These are phyloP conservation scores for Cerastis leucographa DNA, from an alignment of 2,888 invertebrate species.

Conservation along the genomic window DNA sequence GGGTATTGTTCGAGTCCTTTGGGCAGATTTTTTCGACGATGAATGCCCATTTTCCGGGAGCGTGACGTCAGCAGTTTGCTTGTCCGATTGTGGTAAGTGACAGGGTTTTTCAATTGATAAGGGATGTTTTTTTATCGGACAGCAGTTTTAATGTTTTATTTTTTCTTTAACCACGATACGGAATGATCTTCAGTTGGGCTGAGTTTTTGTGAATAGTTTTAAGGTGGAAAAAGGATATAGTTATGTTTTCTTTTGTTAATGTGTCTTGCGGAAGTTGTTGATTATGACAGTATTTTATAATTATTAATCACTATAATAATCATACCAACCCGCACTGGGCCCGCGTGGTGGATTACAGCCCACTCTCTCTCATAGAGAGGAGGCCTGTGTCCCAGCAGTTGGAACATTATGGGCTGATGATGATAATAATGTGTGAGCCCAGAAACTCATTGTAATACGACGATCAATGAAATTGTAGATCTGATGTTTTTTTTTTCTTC, in stretches of 20 bases:
- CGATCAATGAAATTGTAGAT: not conserved
- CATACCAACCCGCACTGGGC: too few species aligned
- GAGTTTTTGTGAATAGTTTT: not conserved
- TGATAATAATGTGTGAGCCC: not conserved
- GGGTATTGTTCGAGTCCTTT: constrained; percentile 70
- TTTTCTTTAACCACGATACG: not conserved
- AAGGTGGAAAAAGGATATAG: not conserved
- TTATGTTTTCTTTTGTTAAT: not conserved
- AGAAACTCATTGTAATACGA: not conserved
- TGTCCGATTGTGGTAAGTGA: constrained; percentile 65
- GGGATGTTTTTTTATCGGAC: constrained; percentile 46
- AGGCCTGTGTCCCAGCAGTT: too few species aligned
- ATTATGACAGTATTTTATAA: not conserved
- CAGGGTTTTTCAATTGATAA: constrained; percentile 59
- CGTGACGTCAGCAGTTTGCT: constrained; percentile 74
- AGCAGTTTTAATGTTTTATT: constrained; percentile 34
- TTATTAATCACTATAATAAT: not conserved
- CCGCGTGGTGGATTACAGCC: too few species aligned
- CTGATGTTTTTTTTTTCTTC: not conserved
- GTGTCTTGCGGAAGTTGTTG: not conserved
- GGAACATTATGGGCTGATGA: too few species aligned
- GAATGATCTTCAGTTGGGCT: not conserved
- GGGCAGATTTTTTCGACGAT: constrained; percentile 67
- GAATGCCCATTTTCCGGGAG: constrained; percentile 70
- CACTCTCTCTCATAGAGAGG: too few species aligned